Conservation (phyloP, 2,888 invertebrate genomes). For the Xanthia icteritia region DNA sequence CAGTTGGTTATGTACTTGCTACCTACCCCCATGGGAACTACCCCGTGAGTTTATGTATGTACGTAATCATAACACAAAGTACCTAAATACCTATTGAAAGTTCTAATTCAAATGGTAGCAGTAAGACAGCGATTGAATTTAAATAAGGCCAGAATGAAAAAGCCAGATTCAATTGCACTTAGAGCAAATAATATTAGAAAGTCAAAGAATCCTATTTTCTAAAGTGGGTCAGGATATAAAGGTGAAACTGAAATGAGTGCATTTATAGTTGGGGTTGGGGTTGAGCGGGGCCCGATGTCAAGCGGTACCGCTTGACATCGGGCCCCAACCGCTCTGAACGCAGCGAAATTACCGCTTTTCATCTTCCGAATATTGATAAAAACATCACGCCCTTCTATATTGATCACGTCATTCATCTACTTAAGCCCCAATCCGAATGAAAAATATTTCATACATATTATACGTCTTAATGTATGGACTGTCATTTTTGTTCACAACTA, state of each 20-base stretch:
- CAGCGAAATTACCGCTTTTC: constrained; percentile 33
- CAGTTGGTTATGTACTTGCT: no score
- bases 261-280: constrained; percentile 3
- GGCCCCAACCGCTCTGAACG: neutral
- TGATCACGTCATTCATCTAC: constrained; percentile 59
- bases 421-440: constrained; percentile 33
- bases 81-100: constrained; percentile 10
- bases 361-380: constrained; percentile 58
- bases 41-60: no score
- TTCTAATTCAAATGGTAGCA: constrained; percentile 5
- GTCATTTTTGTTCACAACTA: neutral
- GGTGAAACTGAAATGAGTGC: neutral
- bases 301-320: constrained; percentile 8
- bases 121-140: constrained; percentile 21
- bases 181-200: constrained; percentile 32
- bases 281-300: no score
- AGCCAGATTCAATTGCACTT: constrained; percentile 25
- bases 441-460: constrained; percentile 32
- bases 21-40: no score
- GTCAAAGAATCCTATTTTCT: constrained; percentile 15
- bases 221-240: constrained; percentile 11
- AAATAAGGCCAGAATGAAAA: constrained; percentile 20
- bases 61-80: constrained; percentile 18
- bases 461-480: neutral
- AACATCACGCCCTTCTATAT: constrained; percentile 57